A percentile compares a stretch with the other conserved stretches of the same genome.
phyloP scores from a whole-genome alignment of 2,888 invertebrate genomes.

The Spilarctia lutea region DNA sequence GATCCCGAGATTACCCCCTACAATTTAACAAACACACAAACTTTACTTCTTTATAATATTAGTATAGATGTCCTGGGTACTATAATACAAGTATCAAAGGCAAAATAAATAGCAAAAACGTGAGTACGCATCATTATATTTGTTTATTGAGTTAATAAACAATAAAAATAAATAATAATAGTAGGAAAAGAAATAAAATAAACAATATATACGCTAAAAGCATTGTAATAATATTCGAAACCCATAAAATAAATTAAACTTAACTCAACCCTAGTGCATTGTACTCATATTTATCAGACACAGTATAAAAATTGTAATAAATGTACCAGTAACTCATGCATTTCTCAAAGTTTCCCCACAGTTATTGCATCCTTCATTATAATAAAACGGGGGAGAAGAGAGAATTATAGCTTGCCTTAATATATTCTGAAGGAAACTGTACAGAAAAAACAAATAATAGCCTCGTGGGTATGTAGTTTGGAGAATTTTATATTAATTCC shows the following conservation, averaged over 20 bases:
- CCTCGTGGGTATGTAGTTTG: constrained; percentile 32
- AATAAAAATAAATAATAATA: background rate
- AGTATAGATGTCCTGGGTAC: too few species aligned
- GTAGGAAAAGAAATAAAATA: background rate
- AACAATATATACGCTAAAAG: background rate
- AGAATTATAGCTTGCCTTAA: constrained; percentile 40
- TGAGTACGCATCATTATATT: background rate
- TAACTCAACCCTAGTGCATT: constrained; percentile 30
- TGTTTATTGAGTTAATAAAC: background rate
- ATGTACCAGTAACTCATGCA: constrained; percentile 48
- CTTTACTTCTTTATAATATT: too few species aligned
- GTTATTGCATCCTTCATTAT: constrained; percentile 51
- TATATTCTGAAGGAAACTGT: constrained; percentile 40
- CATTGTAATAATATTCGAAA: constrained; percentile 4
- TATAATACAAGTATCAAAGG: background rate
- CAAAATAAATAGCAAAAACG: background rate
- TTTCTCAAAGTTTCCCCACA: constrained; percentile 37
- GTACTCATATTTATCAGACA: constrained; percentile 42
- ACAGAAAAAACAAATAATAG: constrained; percentile 44
- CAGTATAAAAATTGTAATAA: constrained; percentile 50
- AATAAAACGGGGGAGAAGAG: constrained; percentile 45
- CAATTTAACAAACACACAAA: too few species aligned
- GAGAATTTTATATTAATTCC: constrained; percentile 25
- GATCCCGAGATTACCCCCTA: too few species aligned
- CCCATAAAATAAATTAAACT: constrained; percentile 41